Evolutionary conservation across 2,888 invertebrate species (phyloP).

Genomic region (Eristalinus sepulchralis): DNA sequence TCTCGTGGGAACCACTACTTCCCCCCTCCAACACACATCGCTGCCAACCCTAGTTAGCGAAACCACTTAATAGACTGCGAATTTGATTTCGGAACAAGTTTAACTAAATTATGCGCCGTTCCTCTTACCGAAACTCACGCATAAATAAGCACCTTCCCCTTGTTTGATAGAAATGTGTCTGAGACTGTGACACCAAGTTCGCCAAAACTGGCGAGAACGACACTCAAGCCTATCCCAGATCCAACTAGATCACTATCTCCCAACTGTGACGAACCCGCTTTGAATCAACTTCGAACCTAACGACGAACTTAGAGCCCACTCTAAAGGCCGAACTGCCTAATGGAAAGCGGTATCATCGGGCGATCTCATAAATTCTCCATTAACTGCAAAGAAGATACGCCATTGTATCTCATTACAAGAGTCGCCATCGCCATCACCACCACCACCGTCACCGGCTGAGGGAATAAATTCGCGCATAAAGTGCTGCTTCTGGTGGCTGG

Average conservation of each 20-base stretch:
- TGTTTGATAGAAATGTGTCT: neutral
- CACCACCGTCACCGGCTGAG: conserved; percentile 20
- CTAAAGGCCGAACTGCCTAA: neutral
- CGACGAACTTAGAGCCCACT: too few relatives aligned
- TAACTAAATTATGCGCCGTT: neutral
- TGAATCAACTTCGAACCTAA: neutral
- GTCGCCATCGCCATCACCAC: neutral
- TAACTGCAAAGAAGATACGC: neutral
- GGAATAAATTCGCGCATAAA: conserved; percentile 55
- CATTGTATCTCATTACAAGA: neutral
- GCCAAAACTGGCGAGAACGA: too few relatives aligned
- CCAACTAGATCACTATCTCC: neutral
- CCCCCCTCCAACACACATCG: neutral
- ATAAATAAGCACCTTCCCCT: conserved; percentile 24
- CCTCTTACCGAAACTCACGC: conserved; percentile 8
- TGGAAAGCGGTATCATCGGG: conserved; percentile 12
- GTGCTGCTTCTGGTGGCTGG: neutral
- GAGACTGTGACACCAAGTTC: neutral
- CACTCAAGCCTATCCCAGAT: neutral
- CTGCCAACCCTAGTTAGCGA: neutral
- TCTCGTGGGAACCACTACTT: neutral
- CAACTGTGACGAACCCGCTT: neutral
- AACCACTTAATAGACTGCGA: neutral
- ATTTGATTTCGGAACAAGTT: conserved; percentile 19
- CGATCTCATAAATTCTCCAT: conserved; percentile 27